Conservation (phyloP, 2,888 invertebrate species). For the Melipona beecheii region DNA sequence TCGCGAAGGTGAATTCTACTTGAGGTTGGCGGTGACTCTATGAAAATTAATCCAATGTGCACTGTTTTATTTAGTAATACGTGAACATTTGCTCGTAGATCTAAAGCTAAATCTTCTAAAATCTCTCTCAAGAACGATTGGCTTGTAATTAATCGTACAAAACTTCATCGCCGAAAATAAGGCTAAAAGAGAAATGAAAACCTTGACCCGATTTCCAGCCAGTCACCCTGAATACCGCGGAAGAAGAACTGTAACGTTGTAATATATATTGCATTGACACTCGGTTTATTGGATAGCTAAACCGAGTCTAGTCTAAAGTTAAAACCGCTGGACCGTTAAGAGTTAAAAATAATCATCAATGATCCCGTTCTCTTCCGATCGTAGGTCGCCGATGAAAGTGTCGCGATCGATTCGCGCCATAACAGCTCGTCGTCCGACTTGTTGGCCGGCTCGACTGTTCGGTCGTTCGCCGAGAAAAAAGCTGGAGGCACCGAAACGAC, state of each 20-base stretch:
- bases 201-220: background rate
- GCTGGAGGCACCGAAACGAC: background rate
- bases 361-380: conserved; percentile 20
- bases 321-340: conserved; percentile 28
- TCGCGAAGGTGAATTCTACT: background rate
- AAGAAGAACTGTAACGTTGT: background rate
- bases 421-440: background rate
- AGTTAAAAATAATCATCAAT: conserved; percentile 43
- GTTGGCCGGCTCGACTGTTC: background rate
- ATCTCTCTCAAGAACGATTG: background rate
- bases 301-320: conserved; percentile 6
- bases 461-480: background rate
- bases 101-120: background rate
- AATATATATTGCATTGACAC: background rate
- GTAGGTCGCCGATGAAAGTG: conserved; percentile 26
- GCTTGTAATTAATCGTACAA: background rate
- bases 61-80: background rate
- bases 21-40: background rate
- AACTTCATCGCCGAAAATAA: background rate
- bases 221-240: background rate
- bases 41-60: no score
- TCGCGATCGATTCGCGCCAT: background rate
- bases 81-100: background rate
- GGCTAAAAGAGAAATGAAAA: background rate
- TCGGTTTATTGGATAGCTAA: background rate